Evolutionary conservation across 2,113 vertebrate genomes (phyloP).

Genomic region (Chlorocebus sabaeus): DNA sequence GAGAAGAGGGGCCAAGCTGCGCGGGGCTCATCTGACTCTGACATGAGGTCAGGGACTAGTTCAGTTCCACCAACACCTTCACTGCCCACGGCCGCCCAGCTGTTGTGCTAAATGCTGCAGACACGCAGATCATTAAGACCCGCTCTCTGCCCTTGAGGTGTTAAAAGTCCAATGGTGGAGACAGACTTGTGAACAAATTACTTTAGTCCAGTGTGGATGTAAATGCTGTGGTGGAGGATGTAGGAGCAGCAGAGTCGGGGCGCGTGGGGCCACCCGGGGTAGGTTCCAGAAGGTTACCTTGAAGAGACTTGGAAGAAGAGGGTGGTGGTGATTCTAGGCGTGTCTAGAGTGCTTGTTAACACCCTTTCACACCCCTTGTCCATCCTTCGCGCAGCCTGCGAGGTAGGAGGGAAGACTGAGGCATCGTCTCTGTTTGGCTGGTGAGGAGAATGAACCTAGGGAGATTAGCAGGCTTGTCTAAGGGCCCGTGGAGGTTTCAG

Average conservation of each 20-base stretch:
- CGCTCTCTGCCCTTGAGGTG: constrained; percentile 14
- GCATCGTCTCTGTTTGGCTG: neutral
- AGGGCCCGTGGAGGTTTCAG: neutral
- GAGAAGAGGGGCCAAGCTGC: neutral
- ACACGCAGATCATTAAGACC: neutral
- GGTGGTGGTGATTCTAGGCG: neutral
- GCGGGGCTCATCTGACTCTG: neutral
- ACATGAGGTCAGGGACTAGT: neutral
- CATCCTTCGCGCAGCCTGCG: neutral
- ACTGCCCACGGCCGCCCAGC: neutral
- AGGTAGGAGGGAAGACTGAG: neutral
- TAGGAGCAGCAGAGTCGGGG: neutral
- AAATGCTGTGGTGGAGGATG: neutral
- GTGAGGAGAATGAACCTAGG: neutral
- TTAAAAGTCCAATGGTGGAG: neutral
- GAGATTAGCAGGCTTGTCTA: neutral
- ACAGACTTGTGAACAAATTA: constrained; percentile 8
- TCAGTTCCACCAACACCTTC: neutral
- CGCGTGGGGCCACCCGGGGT: accelerated
- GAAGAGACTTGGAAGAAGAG: neutral
- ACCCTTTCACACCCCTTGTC: accelerated
- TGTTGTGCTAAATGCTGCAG: constrained; percentile 22
- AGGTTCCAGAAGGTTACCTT: neutral
- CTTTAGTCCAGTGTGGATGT: neutral
- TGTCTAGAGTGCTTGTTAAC: neutral